These are phyloP conservation scores for Candidula unifasciata DNA, from an alignment of 2,888 invertebrate species.

Conservation along the genomic window DNA sequence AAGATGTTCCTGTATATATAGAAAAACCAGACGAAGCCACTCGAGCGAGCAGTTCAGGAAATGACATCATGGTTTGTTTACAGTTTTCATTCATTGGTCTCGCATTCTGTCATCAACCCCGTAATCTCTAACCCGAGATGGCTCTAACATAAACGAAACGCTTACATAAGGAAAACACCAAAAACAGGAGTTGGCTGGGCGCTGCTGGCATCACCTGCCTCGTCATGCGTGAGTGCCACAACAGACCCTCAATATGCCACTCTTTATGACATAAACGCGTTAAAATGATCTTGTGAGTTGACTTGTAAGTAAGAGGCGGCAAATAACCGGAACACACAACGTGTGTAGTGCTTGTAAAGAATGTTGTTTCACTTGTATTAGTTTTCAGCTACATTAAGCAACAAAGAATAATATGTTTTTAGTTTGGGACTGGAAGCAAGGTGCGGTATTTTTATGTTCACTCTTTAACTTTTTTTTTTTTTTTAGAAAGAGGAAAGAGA, in stretches of 20 bases:
- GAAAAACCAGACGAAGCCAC: slow-evolving; percentile 18
- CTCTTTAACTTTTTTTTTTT: too few species aligned
- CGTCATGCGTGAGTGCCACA: slow-evolving; percentile 22
- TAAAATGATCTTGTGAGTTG: slow-evolving; percentile 27
- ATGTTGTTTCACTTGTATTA: slow-evolving; percentile 21
- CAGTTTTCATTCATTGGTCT: slow-evolving; percentile 25
- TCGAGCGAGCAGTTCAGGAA: slow-evolving; percentile 11
- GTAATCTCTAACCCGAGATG: slow-evolving; percentile 9
- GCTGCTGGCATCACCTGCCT: slow-evolving; percentile 24
- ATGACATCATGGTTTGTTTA: slow-evolving; percentile 28
- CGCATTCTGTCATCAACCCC: slow-evolving; percentile 24
- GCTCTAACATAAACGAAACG: slow-evolving; percentile 29
- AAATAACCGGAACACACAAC: slow-evolving; percentile 45
- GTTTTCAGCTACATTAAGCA: slow-evolving; percentile 30
- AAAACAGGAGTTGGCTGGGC: background rate
- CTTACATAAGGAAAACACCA: slow-evolving; percentile 32
- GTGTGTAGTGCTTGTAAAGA: background rate
- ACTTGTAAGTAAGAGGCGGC: slow-evolving; percentile 18
- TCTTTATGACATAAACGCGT: slow-evolving; percentile 39
- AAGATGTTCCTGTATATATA: slow-evolving; percentile 9
- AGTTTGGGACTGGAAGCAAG: background rate
- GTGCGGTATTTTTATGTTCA: background rate
- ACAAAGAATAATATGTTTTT: slow-evolving; percentile 37
- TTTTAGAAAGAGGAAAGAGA: too few species aligned
- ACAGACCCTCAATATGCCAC: slow-evolving; percentile 16